Percentiles rank a stretch among this genome's conserved stretches.
Conservation (phyloP, 2,888 invertebrate genomes). For the Dioctria linearis region DNA sequence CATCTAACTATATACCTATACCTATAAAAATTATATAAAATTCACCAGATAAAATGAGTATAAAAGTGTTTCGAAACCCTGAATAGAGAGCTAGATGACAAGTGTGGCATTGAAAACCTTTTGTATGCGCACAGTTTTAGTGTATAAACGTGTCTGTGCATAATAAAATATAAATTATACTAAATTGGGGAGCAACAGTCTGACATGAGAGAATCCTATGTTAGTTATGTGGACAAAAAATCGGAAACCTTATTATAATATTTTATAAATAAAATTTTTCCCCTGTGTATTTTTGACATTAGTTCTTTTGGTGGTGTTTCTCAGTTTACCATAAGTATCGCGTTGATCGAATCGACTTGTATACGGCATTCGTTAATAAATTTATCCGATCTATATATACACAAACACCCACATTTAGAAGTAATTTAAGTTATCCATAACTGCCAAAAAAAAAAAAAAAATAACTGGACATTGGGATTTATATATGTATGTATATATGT, state of each 20-base stretch:
- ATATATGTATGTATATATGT: too few relatives aligned
- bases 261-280: conserved; percentile 3
- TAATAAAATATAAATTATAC: neutral
- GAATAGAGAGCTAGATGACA: too few relatives aligned
- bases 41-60: conserved; percentile 1
- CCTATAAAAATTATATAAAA: neutral
- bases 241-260: neutral
- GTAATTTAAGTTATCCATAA: conserved; percentile 10
- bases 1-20: neutral
- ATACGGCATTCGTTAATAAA: neutral
- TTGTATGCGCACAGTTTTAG: conserved; percentile 4
- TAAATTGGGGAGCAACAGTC: conserved; percentile 8
- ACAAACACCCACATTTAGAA: neutral
- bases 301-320: neutral
- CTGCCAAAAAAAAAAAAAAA: too few relatives aligned
- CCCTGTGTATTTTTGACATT: conserved; percentile 12
- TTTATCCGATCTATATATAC: neutral
- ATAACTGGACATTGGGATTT: too few relatives aligned
- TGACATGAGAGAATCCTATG: neutral
- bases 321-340: neutral
- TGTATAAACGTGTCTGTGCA: neutral
- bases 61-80: conserved; percentile 13
- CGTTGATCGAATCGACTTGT: neutral
- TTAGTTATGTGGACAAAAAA: neutral
- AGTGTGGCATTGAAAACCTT: conserved; percentile 33